These are phyloP conservation scores for Acanthosepion esculentum DNA, from an alignment of 2,888 invertebrate species.

Conservation along the genomic window DNA sequence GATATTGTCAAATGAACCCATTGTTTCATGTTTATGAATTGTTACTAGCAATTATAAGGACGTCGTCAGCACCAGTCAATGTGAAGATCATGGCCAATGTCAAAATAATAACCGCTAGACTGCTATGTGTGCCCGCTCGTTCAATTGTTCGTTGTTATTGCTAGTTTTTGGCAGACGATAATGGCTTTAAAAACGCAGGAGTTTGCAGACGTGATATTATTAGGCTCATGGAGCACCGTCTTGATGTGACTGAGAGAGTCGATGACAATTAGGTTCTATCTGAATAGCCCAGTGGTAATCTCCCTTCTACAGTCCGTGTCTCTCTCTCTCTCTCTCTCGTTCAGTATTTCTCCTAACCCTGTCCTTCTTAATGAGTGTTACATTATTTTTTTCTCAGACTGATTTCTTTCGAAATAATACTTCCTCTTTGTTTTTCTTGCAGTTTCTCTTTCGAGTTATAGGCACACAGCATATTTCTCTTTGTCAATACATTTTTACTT, in stretches of 20 bases:
- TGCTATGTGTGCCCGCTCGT: neutral
- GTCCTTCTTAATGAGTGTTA: too few species aligned
- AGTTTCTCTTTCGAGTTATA: too few species aligned
- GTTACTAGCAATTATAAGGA: neutral
- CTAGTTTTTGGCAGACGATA: slow-evolving; percentile 5
- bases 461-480: too few species aligned
- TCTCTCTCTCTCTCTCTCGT: neutral
- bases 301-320: too few species aligned
- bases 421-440: too few species aligned
- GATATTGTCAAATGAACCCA: slow-evolving; percentile 16
- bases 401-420: too few species aligned
- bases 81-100: neutral
- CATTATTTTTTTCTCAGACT: too few species aligned
- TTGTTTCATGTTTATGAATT: slow-evolving; percentile 33
- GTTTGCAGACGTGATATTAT: neutral
- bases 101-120: neutral
- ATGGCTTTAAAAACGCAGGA: neutral
- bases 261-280: neutral
- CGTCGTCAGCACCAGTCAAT: neutral
- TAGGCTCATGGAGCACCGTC: neutral
- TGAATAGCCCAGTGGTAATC: too few species aligned
- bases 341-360: neutral
- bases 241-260: neutral
- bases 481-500: too few species aligned
- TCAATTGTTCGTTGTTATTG: slow-evolving; percentile 23